Base-by-base conservation (phyloP, 2,888 invertebrate species). In the Watsonalla binaria region DNA sequence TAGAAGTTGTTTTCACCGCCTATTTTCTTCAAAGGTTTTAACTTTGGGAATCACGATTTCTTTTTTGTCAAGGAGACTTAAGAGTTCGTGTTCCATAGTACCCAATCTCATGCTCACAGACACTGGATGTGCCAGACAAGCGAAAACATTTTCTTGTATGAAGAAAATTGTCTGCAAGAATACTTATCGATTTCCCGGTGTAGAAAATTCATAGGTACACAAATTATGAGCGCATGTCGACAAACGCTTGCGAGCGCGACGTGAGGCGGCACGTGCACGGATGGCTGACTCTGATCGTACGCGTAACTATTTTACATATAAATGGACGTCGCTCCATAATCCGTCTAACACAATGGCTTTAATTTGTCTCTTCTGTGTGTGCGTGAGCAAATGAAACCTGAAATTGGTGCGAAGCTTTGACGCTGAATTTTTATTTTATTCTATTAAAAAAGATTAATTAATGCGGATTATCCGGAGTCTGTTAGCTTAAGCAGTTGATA, bases 241-340 rank as follows among this genome's bases (percentile, higher is more conserved):
- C 57, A 57, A 58, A 70, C 65, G 72, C 65, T 66, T 63, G 66
- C 59, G 63, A 65, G 59, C 61, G 67, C 62, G 63, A 65, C 46
- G 66, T 65, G 68, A 63, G 67, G 66, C 66, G 72, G 71, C 75
- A 72, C 73, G 76, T 67, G 73, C 70, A 74, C 76, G 80, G 72
- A 65, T 78, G 76, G 75, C 72, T 78, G 82, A 68, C 75, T 82
- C 69, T 79, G 79, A 82, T 80, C 78, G 80, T 76, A 77, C 82
- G 78, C 85, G 80, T 84, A 85, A 86, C 89, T 86, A 86, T 86
- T 89, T 90, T 87, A 86, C 90, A 90, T 90, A 90, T 87, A 89
- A 90, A 90, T 90, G 89, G 87, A 82, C 83, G 79, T 74, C 77
- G 80, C 82, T 79, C 82, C 83, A 83, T 87, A 88, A 88, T 86